A percentile compares a stretch with the other conserved stretches of the same genome.
phyloP scores from a whole-genome alignment of 2,797 vertebrate genomes.

The Podarcis siculus region DNA sequence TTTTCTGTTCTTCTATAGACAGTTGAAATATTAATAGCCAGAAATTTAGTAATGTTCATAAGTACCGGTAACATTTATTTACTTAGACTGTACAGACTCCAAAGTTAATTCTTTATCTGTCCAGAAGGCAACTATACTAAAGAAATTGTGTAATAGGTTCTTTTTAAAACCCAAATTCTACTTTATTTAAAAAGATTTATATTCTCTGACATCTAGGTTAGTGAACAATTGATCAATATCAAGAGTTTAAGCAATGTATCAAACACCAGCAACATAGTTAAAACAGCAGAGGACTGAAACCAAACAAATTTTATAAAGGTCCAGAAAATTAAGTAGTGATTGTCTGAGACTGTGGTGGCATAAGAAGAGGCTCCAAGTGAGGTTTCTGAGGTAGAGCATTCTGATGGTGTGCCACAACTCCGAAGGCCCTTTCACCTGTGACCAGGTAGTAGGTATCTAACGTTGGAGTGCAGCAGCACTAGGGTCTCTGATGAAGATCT shows the following conservation, averaged over 20 bases:
- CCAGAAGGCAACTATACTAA: neutral
- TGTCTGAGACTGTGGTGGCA: too few species aligned
- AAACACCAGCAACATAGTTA: neutral
- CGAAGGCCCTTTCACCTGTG: neutral
- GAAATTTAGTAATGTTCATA: neutral
- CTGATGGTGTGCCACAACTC: neutral
- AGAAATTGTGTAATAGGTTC: neutral
- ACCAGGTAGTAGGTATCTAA: neutral
- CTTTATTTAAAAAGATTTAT: neutral
- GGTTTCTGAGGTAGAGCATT: too few species aligned
- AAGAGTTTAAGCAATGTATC: neutral
- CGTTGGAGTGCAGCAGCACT: neutral
- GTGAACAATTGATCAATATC: neutral
- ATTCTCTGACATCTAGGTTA: too few species aligned
- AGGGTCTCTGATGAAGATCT: neutral
- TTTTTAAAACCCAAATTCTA: neutral
- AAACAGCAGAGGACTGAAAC: neutral
- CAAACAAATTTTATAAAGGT: neutral
- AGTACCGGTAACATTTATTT: neutral
- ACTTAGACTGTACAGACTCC: neutral
- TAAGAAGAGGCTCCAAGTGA: neutral
- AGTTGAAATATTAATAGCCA: neutral
- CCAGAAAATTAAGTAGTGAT: neutral
- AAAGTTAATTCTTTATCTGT: neutral
- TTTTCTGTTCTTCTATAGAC: neutral